phyloP scores from a whole-genome alignment of 2,797 vertebrate genomes.

The Phyllotis vaccarum region DNA sequence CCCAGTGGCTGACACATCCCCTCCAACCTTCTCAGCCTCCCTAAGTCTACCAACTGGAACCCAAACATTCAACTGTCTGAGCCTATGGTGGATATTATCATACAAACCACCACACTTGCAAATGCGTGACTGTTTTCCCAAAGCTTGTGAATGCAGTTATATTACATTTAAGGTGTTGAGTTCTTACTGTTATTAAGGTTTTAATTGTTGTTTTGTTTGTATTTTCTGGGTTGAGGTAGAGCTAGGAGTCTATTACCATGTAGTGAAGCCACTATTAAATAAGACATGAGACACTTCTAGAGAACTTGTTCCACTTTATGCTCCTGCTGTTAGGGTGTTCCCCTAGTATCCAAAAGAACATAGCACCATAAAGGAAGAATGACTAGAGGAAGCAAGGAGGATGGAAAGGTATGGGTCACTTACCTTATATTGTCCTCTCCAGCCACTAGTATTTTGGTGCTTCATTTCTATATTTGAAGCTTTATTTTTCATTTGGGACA shows the following conservation, averaged over 20 bases:
- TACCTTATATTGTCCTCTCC: not conserved
- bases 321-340: not conserved
- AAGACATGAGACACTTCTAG: constrained; percentile 6
- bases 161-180: not conserved
- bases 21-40: not conserved
- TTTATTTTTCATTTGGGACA: not conserved
- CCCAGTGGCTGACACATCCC: not conserved
- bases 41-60: not conserved
- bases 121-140: not conserved
- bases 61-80: not conserved
- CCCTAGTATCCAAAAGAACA: not conserved
- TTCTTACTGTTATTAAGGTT: not conserved
- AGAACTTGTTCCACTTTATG: constrained; percentile 31
- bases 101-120: not conserved
- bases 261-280: constrained; percentile 21
- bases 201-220: not conserved
- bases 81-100: not conserved
- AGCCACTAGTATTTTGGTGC: constrained; percentile 8
- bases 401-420: not conserved
- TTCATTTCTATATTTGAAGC: not conserved
- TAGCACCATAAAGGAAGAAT: not conserved
- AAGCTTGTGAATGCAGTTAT: not conserved
- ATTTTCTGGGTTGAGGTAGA: not conserved
- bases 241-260: not conserved
- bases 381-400: not conserved